Conservation (phyloP, 2,797 vertebrate species). For the Salarias fasciatus region DNA sequence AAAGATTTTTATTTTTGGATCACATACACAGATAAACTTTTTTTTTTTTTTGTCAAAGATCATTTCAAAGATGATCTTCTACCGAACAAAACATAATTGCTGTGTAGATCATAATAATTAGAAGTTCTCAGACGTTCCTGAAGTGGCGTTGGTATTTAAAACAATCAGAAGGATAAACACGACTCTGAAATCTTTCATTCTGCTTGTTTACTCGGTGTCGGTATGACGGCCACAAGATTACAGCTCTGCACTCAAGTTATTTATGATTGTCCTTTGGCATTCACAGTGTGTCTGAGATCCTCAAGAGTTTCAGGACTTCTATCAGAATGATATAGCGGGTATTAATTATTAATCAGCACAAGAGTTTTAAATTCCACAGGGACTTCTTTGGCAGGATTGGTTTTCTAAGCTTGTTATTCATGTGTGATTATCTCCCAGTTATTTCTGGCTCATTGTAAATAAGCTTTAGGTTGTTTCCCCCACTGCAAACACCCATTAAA, state of each 20-base stretch:
- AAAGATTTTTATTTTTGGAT: too few species aligned
- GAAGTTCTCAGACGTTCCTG: not conserved
- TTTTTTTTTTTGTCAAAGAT: too few species aligned
- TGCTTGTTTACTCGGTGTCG: too few species aligned
- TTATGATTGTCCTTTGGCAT: not conserved
- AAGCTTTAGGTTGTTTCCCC: constrained; percentile 28
- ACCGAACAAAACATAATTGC: too few species aligned
- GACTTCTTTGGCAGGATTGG: constrained; percentile 23
- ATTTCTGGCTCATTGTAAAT: constrained; percentile 54
- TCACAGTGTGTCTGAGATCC: not conserved
- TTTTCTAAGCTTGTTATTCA: constrained; percentile 37
- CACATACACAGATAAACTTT: too few species aligned
- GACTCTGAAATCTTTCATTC: too few species aligned
- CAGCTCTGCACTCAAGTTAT: not conserved
- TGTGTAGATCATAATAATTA: constrained; percentile 10
- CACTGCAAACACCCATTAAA: not conserved
- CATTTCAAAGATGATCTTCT: too few species aligned
- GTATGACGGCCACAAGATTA: not conserved
- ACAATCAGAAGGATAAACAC: not conserved
- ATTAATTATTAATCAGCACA: constrained; percentile 42
- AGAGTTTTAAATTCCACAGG: constrained; percentile 31
- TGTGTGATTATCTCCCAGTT: constrained; percentile 54
- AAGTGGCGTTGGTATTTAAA: not conserved
- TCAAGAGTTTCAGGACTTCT: constrained; percentile 11
- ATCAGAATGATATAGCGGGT: constrained; percentile 13